phyloP scores from a whole-genome alignment of 2,888 invertebrate species.

The Neria commutata region DNA sequence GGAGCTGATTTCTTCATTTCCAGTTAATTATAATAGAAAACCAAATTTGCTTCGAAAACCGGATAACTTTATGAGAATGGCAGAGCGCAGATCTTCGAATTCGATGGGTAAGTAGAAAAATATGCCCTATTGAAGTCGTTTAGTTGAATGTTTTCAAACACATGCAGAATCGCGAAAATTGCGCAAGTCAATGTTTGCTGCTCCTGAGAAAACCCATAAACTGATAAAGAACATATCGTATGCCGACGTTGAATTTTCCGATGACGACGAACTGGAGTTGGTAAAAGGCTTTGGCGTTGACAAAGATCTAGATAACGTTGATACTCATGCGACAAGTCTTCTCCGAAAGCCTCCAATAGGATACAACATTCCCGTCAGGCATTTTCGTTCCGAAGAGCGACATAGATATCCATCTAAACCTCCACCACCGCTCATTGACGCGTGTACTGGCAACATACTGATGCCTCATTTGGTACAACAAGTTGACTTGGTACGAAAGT shows the following conservation, averaged over 20 bases:
- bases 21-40: not conserved
- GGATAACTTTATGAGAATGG: constrained; percentile 15
- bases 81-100: constrained; percentile 23
- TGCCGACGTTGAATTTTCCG: constrained; percentile 52
- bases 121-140: not conserved
- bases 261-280: constrained; percentile 49
- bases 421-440: constrained; percentile 43
- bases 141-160: not conserved
- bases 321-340: not conserved
- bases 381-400: constrained; percentile 24
- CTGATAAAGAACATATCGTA: constrained; percentile 37
- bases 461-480: constrained; percentile 36
- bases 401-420: constrained; percentile 28
- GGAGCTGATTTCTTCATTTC: constrained; percentile 5
- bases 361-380: constrained; percentile 42
- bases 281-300: constrained; percentile 24
- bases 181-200: constrained; percentile 48
- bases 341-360: constrained; percentile 23
- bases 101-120: constrained; percentile 26
- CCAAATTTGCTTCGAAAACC: not conserved
- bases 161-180: constrained; percentile 19
- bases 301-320: too few species aligned
- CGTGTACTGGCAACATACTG: constrained; percentile 41
- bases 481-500: constrained; percentile 31
- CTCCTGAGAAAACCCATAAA: constrained; percentile 41